phyloP scores from a whole-genome alignment of 2,113 vertebrate species.

The Rhea pennata region DNA sequence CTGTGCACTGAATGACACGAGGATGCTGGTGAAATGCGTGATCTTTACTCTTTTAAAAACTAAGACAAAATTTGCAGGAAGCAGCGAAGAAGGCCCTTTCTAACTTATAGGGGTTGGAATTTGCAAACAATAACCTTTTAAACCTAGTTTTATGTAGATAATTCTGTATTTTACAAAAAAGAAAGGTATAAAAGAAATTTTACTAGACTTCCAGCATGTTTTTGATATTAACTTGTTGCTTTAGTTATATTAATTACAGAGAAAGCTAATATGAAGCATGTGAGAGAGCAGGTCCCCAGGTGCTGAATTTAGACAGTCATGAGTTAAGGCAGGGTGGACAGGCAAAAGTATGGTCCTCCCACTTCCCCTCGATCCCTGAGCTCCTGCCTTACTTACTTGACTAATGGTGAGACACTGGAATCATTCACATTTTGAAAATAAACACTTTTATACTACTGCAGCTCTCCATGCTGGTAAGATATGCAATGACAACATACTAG shows the following conservation, averaged over 20 bases:
- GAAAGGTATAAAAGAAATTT: background rate
- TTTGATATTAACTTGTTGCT: background rate
- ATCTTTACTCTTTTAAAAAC: background rate
- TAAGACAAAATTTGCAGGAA: conserved; percentile 3
- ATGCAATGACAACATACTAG: background rate
- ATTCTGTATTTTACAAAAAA: background rate
- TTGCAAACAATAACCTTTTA: background rate
- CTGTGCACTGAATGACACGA: background rate
- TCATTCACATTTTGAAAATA: background rate
- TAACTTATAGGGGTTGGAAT: background rate
- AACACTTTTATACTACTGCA: background rate
- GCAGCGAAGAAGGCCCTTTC: background rate
- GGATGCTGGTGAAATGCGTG: background rate
- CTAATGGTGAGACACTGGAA: background rate
- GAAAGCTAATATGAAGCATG: background rate
- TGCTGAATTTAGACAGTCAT: background rate
- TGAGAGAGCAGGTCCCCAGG: background rate
- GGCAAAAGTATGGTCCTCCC: background rate
- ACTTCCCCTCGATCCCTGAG: background rate
- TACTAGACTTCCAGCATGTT: background rate
- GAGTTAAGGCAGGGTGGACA: background rate
- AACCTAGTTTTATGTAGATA: background rate
- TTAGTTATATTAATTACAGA: background rate
- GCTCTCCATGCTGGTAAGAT: background rate
- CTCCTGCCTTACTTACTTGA: background rate